A percentile compares a stretch with the other conserved stretches of the same genome.
Conservation (phyloP, 2,113 vertebrate genomes). For the Engraulis encrasicolus region DNA sequence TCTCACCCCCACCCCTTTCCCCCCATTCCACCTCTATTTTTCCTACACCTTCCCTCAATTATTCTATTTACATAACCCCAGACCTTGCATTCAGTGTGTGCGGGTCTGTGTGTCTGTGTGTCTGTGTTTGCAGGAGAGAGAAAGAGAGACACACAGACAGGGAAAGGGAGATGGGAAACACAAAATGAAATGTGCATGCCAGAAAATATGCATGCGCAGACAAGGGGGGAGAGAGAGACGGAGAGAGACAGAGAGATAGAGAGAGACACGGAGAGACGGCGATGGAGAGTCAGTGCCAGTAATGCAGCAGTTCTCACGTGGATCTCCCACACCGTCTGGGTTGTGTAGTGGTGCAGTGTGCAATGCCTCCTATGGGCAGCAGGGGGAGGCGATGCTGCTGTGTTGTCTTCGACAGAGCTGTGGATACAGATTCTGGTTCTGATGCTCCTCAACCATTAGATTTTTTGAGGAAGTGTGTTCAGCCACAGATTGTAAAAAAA, state of each 20-base stretch:
- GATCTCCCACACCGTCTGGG: slow-evolving; percentile 15
- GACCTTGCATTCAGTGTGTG: slow-evolving; percentile 22
- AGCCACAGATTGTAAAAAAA: too few species aligned
- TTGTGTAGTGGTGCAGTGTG: slow-evolving; percentile 50
- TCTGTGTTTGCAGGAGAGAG: not conserved
- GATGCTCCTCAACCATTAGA: not conserved
- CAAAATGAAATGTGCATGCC: not conserved
- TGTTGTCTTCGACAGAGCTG: too few species aligned
- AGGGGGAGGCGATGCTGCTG: slow-evolving; percentile 25
- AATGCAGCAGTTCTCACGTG: slow-evolving; percentile 25
- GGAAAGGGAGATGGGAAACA: not conserved
- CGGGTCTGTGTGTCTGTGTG: slow-evolving; percentile 19
- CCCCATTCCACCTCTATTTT: not conserved
- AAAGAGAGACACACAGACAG: not conserved
- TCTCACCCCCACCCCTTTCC: not conserved
- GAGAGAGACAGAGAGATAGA: not conserved
- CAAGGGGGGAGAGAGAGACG: not conserved
- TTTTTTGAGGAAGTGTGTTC: too few species aligned
- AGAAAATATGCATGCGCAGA: not conserved
- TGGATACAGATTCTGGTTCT: too few species aligned
- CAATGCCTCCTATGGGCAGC: slow-evolving; percentile 47
- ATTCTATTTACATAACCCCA: slow-evolving; percentile 15
- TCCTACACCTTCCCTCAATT: not conserved
- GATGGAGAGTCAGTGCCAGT: not conserved
- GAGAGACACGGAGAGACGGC: slow-evolving; percentile 32